Percentiles rank a stretch among this genome's conserved stretches.
These are phyloP conservation scores for Orgyia antiqua DNA, from an alignment of 2,888 invertebrate genomes.

Conservation along the genomic window DNA sequence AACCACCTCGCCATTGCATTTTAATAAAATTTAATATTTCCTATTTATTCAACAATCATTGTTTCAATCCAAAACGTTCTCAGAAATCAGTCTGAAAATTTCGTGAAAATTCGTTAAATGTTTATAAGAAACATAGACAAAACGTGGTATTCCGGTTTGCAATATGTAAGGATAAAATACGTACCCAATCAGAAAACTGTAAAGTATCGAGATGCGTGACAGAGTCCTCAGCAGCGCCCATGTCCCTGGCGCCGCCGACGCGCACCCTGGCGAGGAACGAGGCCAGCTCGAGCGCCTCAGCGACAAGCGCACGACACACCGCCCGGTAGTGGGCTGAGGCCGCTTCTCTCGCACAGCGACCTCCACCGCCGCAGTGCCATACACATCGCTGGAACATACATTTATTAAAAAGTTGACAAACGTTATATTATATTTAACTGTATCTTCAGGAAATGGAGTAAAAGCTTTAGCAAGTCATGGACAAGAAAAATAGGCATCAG, in stretches of 20 bases:
- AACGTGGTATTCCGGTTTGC: too few species aligned
- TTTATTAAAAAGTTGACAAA: too few species aligned
- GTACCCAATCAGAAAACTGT: conserved; percentile 94
- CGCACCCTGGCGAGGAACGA: conserved; percentile 93
- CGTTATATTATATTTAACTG: not conserved
- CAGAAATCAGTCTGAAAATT: too few species aligned
- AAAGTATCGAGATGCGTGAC: conserved; percentile 87
- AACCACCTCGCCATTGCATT: too few species aligned
- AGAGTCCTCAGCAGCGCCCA: conserved; percentile 81
- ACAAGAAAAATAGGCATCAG: too few species aligned
- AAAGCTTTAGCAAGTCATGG: too few species aligned
- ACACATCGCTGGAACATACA: conserved; percentile 52
- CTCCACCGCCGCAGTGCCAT: conserved; percentile 69
- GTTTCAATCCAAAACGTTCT: too few species aligned
- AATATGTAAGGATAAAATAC: conserved; percentile 44
- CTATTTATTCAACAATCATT: too few species aligned
- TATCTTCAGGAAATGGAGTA: not conserved
- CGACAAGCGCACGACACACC: conserved; percentile 93
- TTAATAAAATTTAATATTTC: too few species aligned
- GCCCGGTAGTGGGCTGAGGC: conserved; percentile 92
- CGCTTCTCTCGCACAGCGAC: conserved; percentile 70
- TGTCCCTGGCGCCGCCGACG: conserved; percentile 80
- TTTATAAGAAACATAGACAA: too few species aligned
- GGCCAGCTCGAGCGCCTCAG: conserved; percentile 93
- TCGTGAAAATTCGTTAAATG: too few species aligned